Evolutionary conservation across 2,113 vertebrate genomes (phyloP).

Genomic region (Mesembrinibis cayennensis): DNA sequence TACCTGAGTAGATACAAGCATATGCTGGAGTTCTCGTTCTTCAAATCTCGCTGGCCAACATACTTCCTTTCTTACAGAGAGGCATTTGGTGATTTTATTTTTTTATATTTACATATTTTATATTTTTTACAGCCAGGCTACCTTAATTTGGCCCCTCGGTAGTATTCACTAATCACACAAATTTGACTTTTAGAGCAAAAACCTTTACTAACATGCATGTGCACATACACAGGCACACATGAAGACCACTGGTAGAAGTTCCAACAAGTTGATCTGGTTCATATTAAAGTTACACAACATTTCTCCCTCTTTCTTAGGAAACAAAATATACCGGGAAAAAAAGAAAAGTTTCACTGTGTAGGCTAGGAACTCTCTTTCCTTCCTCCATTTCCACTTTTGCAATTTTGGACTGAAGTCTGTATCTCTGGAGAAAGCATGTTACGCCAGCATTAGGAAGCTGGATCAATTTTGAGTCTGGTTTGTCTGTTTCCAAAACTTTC

Average conservation of each 20-base stretch:
- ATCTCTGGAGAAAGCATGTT: not conserved
- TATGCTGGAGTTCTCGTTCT: not conserved
- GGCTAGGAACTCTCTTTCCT: not conserved
- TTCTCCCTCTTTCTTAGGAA: not conserved
- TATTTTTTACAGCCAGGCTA: not conserved
- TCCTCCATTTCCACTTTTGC: not conserved
- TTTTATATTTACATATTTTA: not conserved
- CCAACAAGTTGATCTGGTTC: not conserved
- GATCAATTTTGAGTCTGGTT: not conserved
- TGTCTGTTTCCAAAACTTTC: not conserved
- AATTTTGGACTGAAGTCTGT: not conserved
- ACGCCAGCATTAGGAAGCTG: not conserved
- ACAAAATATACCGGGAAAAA: not conserved
- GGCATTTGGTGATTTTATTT: not conserved
- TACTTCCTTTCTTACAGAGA: not conserved
- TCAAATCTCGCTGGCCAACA: not conserved
- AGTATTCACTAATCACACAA: not conserved
- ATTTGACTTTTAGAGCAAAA: not conserved
- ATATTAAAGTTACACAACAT: not conserved
- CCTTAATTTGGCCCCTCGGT: not conserved
- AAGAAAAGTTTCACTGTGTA: not conserved
- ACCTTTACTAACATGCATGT: not conserved
- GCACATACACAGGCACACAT: accelerated
- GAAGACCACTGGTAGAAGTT: not conserved
- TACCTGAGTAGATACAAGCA: not conserved